These are phyloP conservation scores for Ceratina australensis DNA, from an alignment of 1,140 invertebrate species.

Conservation along the genomic window DNA sequence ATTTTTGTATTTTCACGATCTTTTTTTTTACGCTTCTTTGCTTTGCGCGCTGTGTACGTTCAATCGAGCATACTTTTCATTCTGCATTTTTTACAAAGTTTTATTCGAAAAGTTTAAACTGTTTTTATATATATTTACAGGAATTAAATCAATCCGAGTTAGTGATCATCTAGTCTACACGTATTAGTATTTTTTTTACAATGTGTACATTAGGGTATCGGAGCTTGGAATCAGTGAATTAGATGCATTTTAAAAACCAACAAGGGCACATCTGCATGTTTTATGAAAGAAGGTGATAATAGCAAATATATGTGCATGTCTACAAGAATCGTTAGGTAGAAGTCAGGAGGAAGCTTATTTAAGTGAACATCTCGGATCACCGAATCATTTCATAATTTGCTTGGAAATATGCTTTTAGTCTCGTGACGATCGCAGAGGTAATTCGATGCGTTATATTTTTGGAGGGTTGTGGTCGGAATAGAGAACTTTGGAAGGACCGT, in stretches of 20 bases:
- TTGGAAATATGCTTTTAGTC: slow-evolving; percentile 18
- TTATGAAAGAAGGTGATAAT: not conserved
- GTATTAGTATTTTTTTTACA: not conserved
- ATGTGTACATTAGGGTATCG: not conserved
- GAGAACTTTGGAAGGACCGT: not conserved
- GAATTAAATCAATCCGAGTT: not conserved
- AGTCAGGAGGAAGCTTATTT: not conserved
- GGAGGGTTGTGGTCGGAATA: slow-evolving; percentile 1
- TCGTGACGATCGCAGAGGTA: slow-evolving; percentile 25
- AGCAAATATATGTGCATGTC: not conserved
- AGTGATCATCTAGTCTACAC: not conserved
- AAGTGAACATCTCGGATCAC: not conserved
- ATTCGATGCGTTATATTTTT: slow-evolving; percentile 8
- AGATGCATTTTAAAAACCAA: slow-evolving; percentile 11
- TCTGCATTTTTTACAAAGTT: not conserved
- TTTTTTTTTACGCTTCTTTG: slow-evolving; percentile 44
- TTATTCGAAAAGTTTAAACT: not conserved
- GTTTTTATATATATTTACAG: not conserved
- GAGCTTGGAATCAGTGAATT: not conserved
- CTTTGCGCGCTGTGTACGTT: slow-evolving; percentile 12
- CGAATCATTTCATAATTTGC: not conserved
- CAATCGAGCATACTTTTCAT: too few species aligned
- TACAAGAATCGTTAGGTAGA: not conserved
- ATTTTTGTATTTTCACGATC: slow-evolving; percentile 47
- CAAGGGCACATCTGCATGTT: slow-evolving; percentile 20